Evolutionary conservation across 2,797 vertebrate genomes (phyloP).

Genomic region (Liparis tanakae): DNA sequence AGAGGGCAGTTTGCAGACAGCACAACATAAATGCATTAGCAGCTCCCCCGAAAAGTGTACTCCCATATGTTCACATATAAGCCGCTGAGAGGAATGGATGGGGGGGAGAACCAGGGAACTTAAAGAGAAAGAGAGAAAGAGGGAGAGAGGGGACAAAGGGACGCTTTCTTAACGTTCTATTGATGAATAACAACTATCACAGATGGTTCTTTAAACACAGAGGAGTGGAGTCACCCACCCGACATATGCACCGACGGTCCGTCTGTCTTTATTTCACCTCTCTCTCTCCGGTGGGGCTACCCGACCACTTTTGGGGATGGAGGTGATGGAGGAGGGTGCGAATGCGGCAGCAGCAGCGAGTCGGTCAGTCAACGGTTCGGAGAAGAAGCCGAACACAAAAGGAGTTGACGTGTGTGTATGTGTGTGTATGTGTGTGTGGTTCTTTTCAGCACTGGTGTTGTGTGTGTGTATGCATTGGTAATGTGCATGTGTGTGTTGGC

Average conservation of each 20-base stretch:
- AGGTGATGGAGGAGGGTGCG: conserved; percentile 51
- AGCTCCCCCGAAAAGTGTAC: not conserved
- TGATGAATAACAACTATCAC: conserved; percentile 51
- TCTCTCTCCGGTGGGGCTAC: conserved; percentile 31
- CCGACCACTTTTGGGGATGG: conserved; percentile 44
- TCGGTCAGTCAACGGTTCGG: conserved; percentile 76
- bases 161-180: conserved; percentile 31
- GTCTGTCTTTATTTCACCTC: conserved; percentile 46
- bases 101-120: not conserved
- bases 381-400: conserved; percentile 87
- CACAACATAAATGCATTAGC: not conserved
- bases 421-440: conserved; percentile 84
- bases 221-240: conserved; percentile 48
- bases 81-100: not conserved
- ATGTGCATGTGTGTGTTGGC: conserved; percentile 47
- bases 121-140: conserved; percentile 4
- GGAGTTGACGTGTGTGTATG: conserved; percentile 88
- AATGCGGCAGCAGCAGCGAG: conserved; percentile 55
- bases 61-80: conserved; percentile 16
- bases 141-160: conserved; percentile 26
- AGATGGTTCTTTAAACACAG: conserved; percentile 70
- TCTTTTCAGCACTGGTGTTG: conserved; percentile 91
- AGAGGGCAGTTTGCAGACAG: conserved; percentile 8
- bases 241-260: conserved; percentile 63
- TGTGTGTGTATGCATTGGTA: conserved; percentile 73